Base-by-base conservation (phyloP, 2,797 vertebrate species). In the Acanthurus leucopareius region DNA sequence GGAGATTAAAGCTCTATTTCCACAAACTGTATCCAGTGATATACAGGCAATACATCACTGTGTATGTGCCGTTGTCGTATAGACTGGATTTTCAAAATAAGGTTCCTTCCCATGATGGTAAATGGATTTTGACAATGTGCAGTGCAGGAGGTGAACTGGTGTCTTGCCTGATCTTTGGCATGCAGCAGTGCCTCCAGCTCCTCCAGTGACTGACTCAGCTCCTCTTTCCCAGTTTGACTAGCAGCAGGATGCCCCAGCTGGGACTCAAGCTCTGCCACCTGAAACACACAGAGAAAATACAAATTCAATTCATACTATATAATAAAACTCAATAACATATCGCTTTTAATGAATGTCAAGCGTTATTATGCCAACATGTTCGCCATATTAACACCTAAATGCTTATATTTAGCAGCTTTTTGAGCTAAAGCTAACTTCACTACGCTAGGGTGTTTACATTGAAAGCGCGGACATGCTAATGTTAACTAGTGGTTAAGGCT, bases 231-330 rank as follows among this genome's bases (percentile, higher is more conserved):
- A 10, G 86, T 84, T 19, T 95, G 96, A 0, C 79, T 79, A 14
- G 94, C 83, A 53, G 92, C 89, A 51, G 96, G 93, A 0, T 79
- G 83, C 0, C 92, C 83, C 0, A 95, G 94, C 91, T 97, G 97
- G 0, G 95, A 89, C 89, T 99, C 98, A 79, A 99, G 93, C 73
- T 99, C 97, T 0, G 96, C 94, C 74, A 99, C 97, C 98, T 99
- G 82, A 9, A 89, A 63, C 59, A 79, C 58, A 82, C 47, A 79
- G 74, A 53, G 58, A 3, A 56, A 35, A 60, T 7, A 48, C 25
- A 66, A 32, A 63, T 45, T 52, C 19, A 71, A 47, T 51, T 60
- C 20, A 68, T 17, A 57, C 8, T 28, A 59, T 6, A 32, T 17
- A 25, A 42, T 20, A 40, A 5, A 54, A 45, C 9, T 4, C 9